Conservation (phyloP, 2,113 vertebrate species). For the Tautogolabrus adspersus region DNA sequence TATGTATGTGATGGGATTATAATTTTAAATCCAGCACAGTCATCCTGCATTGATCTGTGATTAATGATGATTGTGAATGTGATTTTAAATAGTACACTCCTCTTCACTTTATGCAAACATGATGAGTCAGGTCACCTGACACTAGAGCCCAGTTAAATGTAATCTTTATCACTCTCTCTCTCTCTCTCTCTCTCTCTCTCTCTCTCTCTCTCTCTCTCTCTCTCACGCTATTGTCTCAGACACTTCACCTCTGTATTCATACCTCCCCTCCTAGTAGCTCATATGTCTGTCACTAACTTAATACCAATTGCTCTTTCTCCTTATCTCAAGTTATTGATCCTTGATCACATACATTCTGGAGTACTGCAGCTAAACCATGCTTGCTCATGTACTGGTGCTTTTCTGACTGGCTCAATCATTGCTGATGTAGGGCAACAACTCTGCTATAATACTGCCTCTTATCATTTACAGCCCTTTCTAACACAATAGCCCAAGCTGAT, state of each 20-base stretch:
- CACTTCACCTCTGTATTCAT: conserved; percentile 2
- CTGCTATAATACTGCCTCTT: conserved; percentile 42
- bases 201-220: not conserved
- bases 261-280: not conserved
- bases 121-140: conserved; percentile 64
- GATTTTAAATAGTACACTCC: conserved; percentile 44
- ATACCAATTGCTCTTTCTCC: conserved; percentile 16
- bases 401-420: conserved; percentile 24
- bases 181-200: conserved; percentile 21
- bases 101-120: conserved; percentile 43
- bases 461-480: conserved; percentile 61
- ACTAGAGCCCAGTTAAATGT: conserved; percentile 73
- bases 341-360: conserved; percentile 14
- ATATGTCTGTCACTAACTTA: conserved; percentile 10
- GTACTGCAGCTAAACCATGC: not conserved
- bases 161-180: conserved; percentile 49
- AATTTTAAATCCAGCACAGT: not conserved
- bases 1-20: not conserved
- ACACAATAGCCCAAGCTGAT: conserved; percentile 58
- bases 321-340: conserved; percentile 11
- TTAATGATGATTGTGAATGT: not conserved
- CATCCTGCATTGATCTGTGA: not conserved
- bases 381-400: conserved; percentile 15
- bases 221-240: not conserved
- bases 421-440: conserved; percentile 50